Evolutionary conservation across 2,888 invertebrate species (phyloP), one percentile per base, ranked within the genome.

Genomic region (Lochmaea capreae): DNA sequence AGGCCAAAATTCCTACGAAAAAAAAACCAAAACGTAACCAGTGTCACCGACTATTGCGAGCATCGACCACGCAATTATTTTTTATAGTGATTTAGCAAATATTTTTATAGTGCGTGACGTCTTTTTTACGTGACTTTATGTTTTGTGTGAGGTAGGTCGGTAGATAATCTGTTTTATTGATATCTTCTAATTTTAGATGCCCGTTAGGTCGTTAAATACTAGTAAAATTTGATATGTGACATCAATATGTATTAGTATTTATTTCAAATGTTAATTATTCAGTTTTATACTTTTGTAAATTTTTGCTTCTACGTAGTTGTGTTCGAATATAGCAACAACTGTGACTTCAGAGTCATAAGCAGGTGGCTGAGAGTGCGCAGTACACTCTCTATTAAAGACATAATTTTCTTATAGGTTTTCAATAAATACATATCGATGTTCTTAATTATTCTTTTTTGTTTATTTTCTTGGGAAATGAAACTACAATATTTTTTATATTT

Each of bases 11-110:
- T 81, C 74, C 69, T 62, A 76, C 75, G 82, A 83, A 83, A 83
- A 83, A 81, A 75, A 81, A 61, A 57, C 33, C 65, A 65, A 71
- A 65, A 71, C 57, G 65, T 58, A 59, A 79, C 82, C 84, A 85
- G 84, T 85, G 84, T 83, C 82, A 82, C 73, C 80, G 82, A 82
- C 81, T 83, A 85, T 84, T 84, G 84, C 82, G 76, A 79, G 79
- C 79, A 79, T 75, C 70, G 73, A 71, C 75, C 75, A 79, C 78
- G 78, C 74, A 78, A 78, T 74, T 72, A 67, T 70, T 73, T 14
- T 74, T 75, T 77, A 75, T 78, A 79, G 77, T 77, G 76, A 74
- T 74, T 73, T 63, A 67, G 67, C 68, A 71, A n/a, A 67, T 62
- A 65, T 75, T 73, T 46, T 26, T 61, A 43, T 22, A 59, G 75